Percentiles rank a stretch among this genome's conserved stretches.
These are phyloP conservation scores for Limosa lapponica DNA, from an alignment of 2,797 vertebrate species.

Conservation along the genomic window DNA sequence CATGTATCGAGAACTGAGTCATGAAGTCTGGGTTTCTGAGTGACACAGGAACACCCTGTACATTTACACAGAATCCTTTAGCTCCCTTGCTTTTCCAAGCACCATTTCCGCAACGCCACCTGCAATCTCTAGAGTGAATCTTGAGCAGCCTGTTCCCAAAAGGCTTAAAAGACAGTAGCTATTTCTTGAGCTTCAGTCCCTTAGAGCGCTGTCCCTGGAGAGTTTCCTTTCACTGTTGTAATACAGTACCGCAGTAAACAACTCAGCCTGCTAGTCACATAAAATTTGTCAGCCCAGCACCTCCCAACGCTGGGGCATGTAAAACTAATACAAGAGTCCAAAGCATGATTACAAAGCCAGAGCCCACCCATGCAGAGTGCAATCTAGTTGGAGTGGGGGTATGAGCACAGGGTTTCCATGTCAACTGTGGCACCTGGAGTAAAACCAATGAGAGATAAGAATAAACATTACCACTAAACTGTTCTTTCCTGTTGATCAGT, in stretches of 20 bases:
- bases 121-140: background rate
- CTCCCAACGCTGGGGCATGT: background rate
- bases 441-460: background rate
- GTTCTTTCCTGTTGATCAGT: background rate
- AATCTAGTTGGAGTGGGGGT: fast-evolving
- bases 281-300: background rate
- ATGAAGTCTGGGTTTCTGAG: background rate
- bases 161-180: background rate
- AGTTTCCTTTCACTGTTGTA: background rate
- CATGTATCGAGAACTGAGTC: background rate
- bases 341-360: background rate
- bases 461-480: background rate
- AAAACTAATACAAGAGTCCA: background rate
- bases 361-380: background rate
- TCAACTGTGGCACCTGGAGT: background rate
- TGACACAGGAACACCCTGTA: background rate
- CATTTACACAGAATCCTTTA: background rate
- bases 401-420: background rate
- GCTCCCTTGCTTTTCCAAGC: background rate
- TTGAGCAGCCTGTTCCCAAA: background rate
- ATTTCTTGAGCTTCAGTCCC: conserved; percentile 1
- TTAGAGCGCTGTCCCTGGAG: background rate
- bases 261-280: background rate
- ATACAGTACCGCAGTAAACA: background rate
- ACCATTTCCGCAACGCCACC: background rate